Evolutionary conservation across 2,113 vertebrate species (phyloP), one percentile per base, ranked within the genome.

Genomic region (Scopus umbretta): DNA sequence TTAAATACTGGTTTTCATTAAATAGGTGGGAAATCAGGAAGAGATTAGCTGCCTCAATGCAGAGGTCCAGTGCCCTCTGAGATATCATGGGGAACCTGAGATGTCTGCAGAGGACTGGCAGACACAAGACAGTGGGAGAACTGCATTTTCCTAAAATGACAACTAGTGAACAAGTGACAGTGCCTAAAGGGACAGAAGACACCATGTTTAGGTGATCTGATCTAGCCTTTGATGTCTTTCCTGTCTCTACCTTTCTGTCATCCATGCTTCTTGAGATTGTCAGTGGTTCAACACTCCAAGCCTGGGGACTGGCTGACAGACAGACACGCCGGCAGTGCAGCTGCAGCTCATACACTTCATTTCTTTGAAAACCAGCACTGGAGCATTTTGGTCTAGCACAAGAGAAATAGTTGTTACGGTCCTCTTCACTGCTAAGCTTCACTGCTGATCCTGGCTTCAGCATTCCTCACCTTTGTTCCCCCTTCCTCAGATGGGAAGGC

Each of bases 291-390:
- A 10, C 62, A 52, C 42, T 53, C 30, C 50, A 47, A 36, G 47
- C 26, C n/a, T 18, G 23, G 21, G 16, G 21, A 5, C 1, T 81
- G 55, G 17, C 53, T 47, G 53, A 34, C 30, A 59, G 56, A 13
- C 40, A 29, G 61, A 55, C 0, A 3, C 36, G n/a, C 38, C 8
- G 1, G 42, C 29, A 66, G 25, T 23, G 16, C 70, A 74, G 45
- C 34, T 58, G 55, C 1, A 1, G 42, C 42, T 58, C 18, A 0
- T 27, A 9, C 20, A 10, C 23, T 53, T 74, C 5, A 7, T 56
- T 43, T 30, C 52, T 71, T 30, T 53, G 34, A 36, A 65, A 88
- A 32, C 63, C 61, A 87, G 45, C 68, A 65, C 73, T 32, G 52
- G 45, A 90, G 30, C 4, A 0, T 27, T 93, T 81, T 90, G 38